Conservation (phyloP, 1,140 invertebrate species). For the Microplitis demolitor region DNA sequence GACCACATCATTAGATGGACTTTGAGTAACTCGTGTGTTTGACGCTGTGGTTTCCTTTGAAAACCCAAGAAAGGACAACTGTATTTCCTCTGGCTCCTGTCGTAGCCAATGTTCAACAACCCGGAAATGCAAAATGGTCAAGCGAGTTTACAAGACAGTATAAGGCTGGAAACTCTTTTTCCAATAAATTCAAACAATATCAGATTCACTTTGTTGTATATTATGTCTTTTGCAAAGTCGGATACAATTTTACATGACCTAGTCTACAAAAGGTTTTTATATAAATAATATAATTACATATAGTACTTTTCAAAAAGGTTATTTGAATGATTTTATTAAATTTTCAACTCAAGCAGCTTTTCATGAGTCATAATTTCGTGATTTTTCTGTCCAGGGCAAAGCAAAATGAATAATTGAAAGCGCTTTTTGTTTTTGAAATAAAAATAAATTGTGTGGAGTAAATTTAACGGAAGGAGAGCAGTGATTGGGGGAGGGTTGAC, state of each 20-base stretch:
- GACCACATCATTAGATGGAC: slow-evolving; percentile 57
- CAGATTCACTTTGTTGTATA: neutral
- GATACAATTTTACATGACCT: neutral
- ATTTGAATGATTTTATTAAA: too few species aligned
- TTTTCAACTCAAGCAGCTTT: too few species aligned
- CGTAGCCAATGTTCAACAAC: slow-evolving; percentile 45
- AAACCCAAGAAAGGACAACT: slow-evolving; percentile 34
- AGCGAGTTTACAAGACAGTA: slow-evolving; percentile 18
- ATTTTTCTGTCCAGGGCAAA: too few species aligned
- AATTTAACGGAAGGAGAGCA: too few species aligned
- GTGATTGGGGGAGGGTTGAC: neutral
- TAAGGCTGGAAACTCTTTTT: neutral
- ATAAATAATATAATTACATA: too few species aligned
- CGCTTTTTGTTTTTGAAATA: too few species aligned
- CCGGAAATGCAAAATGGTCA: slow-evolving; percentile 56
- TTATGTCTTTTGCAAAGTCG: too few species aligned
- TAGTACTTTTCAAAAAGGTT: too few species aligned
- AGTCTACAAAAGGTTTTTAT: too few species aligned
- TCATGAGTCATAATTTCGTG: too few species aligned
- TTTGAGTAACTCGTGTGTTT: slow-evolving; percentile 43
- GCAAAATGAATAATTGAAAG: too few species aligned
- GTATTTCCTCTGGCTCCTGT: slow-evolving; percentile 27
- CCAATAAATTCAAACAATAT: neutral
- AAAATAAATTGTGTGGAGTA: too few species aligned
- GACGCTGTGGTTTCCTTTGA: slow-evolving; percentile 59